Conservation (phyloP, 2,113 vertebrate genomes). For the Vulpes lagopus region DNA sequence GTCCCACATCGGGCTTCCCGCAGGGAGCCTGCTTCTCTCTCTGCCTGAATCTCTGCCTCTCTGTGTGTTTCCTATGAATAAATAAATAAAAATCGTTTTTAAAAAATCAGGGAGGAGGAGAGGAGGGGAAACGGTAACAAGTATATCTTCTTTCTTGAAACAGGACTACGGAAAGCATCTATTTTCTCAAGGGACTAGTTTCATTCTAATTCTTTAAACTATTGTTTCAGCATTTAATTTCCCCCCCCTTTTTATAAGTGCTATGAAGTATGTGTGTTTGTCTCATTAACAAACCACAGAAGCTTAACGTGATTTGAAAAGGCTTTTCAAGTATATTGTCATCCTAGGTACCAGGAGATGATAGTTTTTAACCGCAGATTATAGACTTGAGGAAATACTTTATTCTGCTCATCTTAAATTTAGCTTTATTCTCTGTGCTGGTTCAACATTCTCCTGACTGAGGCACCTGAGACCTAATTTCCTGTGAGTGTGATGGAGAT, state of each 20-base stretch:
- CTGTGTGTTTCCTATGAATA: no score
- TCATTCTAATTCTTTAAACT: not conserved
- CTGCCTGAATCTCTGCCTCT: no score
- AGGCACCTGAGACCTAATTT: not conserved
- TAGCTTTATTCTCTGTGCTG: not conserved
- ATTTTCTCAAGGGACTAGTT: not conserved
- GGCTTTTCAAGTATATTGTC: not conserved
- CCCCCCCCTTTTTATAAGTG: not conserved
- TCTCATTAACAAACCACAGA: slow-evolving; percentile 27
- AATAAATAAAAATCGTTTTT: no score
- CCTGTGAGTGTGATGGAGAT: not conserved
- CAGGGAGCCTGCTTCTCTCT: no score
- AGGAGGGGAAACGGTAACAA: not conserved
- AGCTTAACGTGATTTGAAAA: slow-evolving; percentile 21
- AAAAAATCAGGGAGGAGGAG: not conserved
- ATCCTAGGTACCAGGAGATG: not conserved
- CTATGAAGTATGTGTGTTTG: not conserved
- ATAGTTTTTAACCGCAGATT: not conserved
- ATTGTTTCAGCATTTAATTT: not conserved
- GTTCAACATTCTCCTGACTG: not conserved
- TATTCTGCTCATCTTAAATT: not conserved
- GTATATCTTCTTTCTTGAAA: not conserved
- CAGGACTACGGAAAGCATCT: not conserved
- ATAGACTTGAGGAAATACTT: not conserved
- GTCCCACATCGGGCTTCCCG: no score